phyloP scores from a whole-genome alignment of 1,140 invertebrate species.

The Diabrotica undecimpunctata region DNA sequence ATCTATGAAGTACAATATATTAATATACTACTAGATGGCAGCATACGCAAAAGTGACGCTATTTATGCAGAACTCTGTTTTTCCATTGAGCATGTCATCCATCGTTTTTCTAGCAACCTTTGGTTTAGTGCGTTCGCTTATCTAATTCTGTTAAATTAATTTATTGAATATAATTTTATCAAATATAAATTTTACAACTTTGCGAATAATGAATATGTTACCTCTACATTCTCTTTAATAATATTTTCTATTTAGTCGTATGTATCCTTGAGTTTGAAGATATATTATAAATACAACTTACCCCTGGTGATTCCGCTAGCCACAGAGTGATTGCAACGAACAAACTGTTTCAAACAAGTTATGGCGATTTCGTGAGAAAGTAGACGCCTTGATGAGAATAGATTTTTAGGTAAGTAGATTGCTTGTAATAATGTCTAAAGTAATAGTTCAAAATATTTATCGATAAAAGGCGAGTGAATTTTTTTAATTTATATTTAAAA shows the following conservation, averaged over 20 bases:
- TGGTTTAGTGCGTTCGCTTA: not conserved
- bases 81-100: not conserved
- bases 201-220: not conserved
- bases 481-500: constrained; percentile 16
- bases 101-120: not conserved
- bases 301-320: not conserved
- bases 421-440: not conserved
- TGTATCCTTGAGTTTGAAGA: not conserved
- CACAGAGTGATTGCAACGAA: not conserved
- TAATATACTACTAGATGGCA: not conserved
- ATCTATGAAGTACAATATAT: too few relatives aligned
- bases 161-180: not conserved
- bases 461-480: not conserved
- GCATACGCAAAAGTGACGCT: not conserved
- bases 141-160: not conserved
- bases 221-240: not conserved
- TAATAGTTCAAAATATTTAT: not conserved
- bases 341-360: constrained; percentile 2
- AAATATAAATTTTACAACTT: not conserved
- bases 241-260: not conserved
- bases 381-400: not conserved
- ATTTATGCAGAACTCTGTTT: not conserved
- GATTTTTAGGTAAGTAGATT: constrained; percentile 4
- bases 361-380: constrained; percentile 16
- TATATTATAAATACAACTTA: not conserved